These are phyloP conservation scores for Melanotus villosus DNA, from an alignment of 2,888 invertebrate genomes.

Conservation along the genomic window DNA sequence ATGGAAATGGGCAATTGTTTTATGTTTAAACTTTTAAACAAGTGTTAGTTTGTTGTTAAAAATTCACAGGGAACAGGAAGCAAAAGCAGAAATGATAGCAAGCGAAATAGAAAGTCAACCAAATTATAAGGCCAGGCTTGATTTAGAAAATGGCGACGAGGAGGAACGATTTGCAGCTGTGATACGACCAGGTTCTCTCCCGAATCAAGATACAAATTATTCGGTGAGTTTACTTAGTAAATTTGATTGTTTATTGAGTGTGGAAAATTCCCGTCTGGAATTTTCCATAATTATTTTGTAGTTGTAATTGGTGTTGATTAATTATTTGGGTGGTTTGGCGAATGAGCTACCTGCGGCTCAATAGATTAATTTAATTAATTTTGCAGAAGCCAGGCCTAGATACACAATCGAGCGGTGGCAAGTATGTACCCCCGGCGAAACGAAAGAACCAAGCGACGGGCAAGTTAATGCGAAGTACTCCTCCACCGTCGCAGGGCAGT, in stretches of 20 bases:
- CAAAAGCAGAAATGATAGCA: constrained; percentile 91
- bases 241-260: not conserved
- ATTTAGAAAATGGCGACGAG: constrained; percentile 94
- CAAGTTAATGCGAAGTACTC: constrained; percentile 77
- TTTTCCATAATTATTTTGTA: too few species aligned
- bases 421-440: constrained; percentile 86
- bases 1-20: too few species aligned
- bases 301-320: too few species aligned
- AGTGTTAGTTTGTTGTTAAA: too few species aligned
- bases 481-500: constrained; percentile 68
- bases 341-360: too few species aligned
- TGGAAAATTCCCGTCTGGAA: too few species aligned
- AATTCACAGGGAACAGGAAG: constrained; percentile 78
- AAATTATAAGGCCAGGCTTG: constrained; percentile 84
- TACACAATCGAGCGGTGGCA: constrained; percentile 67
- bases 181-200: constrained; percentile 70
- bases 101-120: constrained; percentile 93
- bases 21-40: too few species aligned
- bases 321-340: too few species aligned
- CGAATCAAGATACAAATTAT: constrained; percentile 45
- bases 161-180: constrained; percentile 92
- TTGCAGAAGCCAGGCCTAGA: constrained; percentile 40
- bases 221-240: constrained; percentile 43
- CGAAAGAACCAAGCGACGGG: constrained; percentile 78
- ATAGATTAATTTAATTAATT: not conserved